Conservation (phyloP, 2,888 invertebrate species). For the Drosophila parthenogenetica region DNA sequence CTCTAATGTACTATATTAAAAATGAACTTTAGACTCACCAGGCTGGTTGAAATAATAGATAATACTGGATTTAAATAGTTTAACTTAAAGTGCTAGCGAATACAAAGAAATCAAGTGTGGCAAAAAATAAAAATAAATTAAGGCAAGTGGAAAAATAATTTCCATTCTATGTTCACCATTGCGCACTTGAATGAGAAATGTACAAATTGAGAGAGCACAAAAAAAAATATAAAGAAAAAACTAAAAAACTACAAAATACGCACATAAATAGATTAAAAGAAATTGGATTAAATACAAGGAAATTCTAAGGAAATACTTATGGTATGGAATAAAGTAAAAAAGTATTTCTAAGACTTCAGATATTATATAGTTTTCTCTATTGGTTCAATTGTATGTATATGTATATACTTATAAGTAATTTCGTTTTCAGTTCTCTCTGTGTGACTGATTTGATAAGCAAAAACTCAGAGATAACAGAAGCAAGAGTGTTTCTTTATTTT, state of each 20-base stretch:
- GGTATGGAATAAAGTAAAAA: not conserved
- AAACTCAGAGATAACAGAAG: conserved; percentile 41
- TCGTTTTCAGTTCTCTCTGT: conserved; percentile 26
- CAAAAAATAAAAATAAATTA: not conserved
- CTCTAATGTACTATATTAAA: conserved; percentile 7
- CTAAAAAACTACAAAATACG: not conserved
- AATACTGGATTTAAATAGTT: not conserved
- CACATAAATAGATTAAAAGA: conserved; percentile 3
- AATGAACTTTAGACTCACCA: conserved; percentile 8
- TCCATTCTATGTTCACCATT: conserved; percentile 1
- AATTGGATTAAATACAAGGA: not conserved
- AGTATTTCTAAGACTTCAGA: conserved; percentile 12
- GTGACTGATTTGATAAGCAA: conserved; percentile 39
- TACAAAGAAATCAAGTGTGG: not conserved
- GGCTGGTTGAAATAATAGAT: not conserved
- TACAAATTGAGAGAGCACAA: not conserved
- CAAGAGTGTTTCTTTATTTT: conserved; percentile 29
- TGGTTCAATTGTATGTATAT: not conserved
- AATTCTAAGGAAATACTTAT: not conserved
- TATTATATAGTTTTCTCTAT: conserved; percentile 6
- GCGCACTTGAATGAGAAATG: conserved; percentile 1
- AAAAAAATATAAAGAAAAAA: not conserved
- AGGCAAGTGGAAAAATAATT: conserved; percentile 10
- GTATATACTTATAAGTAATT: not conserved
- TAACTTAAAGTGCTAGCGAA: not conserved